Evolutionary conservation across 2,797 vertebrate species (phyloP).

Genomic region (Sarcophilus harrisii): DNA sequence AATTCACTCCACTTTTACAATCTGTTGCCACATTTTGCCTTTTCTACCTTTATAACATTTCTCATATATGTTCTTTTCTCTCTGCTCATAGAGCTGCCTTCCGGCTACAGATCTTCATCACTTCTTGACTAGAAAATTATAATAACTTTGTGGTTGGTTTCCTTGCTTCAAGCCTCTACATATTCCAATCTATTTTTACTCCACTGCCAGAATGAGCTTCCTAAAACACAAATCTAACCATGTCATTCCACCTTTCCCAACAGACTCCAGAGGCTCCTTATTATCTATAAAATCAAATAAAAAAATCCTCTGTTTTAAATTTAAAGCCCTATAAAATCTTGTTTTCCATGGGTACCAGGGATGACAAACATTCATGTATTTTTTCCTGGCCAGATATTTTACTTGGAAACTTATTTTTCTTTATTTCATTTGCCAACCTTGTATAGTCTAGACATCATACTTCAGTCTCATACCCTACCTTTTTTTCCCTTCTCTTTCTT

Average conservation of each 20-base stretch:
- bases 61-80: background rate
- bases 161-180: background rate
- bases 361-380: background rate
- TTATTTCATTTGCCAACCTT: background rate
- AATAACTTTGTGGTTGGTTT: background rate
- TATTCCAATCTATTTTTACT: background rate
- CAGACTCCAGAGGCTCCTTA: background rate
- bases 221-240: background rate
- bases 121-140: background rate
- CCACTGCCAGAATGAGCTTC: background rate
- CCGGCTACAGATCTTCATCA: background rate
- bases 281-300: background rate
- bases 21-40: background rate
- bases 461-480: background rate
- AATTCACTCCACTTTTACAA: background rate
- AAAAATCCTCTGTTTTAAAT: background rate
- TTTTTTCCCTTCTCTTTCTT: background rate
- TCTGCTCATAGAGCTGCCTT: background rate
- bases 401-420: background rate
- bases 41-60: background rate
- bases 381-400: background rate
- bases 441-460: background rate
- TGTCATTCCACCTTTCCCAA: background rate
- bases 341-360: too few relatives aligned
- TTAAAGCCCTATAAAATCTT: background rate